phyloP scores from a whole-genome alignment of 1,140 invertebrate genomes.

The Drosophila orosa region DNA sequence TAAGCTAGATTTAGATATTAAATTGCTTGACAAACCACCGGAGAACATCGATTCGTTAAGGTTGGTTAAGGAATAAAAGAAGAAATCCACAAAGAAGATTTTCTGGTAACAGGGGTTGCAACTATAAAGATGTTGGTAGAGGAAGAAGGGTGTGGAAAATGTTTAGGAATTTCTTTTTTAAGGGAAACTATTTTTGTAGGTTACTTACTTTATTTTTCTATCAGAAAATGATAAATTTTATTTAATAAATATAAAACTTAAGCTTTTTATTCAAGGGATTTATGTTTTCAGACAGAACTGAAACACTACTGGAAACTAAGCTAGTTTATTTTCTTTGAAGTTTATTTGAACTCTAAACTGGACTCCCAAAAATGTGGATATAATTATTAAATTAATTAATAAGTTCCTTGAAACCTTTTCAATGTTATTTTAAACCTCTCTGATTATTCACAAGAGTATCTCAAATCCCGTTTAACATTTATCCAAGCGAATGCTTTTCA shows the following conservation, averaged over 20 bases:
- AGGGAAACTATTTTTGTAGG: neutral
- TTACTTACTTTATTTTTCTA: neutral
- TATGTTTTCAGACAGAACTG: neutral
- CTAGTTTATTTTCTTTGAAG: neutral
- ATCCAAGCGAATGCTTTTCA: neutral
- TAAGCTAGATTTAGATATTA: conserved; percentile 16
- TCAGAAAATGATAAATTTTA: neutral
- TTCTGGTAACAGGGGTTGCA: conserved; percentile 13
- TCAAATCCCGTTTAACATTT: neutral
- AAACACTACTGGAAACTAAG: no score
- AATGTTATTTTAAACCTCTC: neutral
- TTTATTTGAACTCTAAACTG: neutral
- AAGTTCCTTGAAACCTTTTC: neutral
- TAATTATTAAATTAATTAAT: no score
- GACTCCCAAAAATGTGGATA: neutral
- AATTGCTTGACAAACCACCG: conserved; percentile 18
- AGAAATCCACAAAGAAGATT: neutral
- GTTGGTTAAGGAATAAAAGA: neutral
- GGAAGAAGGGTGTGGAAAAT: neutral
- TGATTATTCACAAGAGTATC: conserved; percentile 12
- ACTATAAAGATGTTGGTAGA: neutral
- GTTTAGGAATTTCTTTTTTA: neutral
- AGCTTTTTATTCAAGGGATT: neutral
- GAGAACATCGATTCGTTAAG: conserved; percentile 25
- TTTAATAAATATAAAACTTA: neutral